Evolutionary conservation across 2,113 vertebrate genomes (phyloP).

Genomic region (Tonatia bakeri): DNA sequence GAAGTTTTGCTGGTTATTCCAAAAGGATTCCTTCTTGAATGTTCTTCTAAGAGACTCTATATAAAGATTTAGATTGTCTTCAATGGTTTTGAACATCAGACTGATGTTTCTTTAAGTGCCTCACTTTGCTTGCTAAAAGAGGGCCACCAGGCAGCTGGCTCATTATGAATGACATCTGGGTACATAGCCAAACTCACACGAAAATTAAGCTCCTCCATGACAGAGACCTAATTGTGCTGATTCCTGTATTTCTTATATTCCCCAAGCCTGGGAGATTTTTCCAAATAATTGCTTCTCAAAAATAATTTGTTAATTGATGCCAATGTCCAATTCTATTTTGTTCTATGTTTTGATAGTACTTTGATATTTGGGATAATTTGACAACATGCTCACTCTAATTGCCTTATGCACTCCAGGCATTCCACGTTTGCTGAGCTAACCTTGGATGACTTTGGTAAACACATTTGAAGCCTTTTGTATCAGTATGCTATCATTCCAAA

Average conservation of each 20-base stretch:
- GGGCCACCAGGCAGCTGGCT: neutral
- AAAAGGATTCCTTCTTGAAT: neutral
- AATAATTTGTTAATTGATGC: neutral
- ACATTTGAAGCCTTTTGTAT: neutral
- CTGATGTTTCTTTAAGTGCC: neutral
- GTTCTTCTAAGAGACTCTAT: neutral
- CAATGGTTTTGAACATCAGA: neutral
- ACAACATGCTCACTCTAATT: slow-evolving; percentile 9
- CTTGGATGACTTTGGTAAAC: neutral
- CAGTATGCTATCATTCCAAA: neutral
- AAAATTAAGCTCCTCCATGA: neutral
- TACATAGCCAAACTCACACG: neutral
- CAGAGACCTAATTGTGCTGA: neutral
- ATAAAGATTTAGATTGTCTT: neutral
- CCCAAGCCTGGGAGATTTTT: neutral
- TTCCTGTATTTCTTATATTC: neutral
- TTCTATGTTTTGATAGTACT: neutral
- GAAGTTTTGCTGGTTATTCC: neutral
- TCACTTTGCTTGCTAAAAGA: neutral
- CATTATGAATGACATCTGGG: neutral
- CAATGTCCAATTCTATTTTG: neutral
- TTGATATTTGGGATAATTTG: neutral
- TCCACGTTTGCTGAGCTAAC: slow-evolving; percentile 11
- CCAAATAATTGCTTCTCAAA: neutral
- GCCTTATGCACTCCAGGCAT: neutral